These are phyloP conservation scores for Lycopodina hypogea DNA, from an alignment of 37 sponge, comb jelly and placozoan genomes.

Conservation along the genomic window DNA sequence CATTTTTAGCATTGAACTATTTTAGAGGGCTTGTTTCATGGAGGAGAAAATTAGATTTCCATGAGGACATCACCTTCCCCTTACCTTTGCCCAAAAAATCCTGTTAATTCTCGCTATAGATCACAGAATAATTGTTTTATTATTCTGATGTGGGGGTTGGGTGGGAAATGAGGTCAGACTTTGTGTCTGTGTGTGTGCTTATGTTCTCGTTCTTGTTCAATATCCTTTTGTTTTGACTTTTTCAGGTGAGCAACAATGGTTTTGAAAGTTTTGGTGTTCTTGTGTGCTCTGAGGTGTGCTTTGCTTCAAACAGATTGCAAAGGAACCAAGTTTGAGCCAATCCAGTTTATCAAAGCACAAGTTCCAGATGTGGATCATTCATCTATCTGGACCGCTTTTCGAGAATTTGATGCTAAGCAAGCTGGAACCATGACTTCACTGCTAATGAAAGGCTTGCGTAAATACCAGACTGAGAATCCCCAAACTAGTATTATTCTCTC, in stretches of 20 bases:
- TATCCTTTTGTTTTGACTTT: too few species aligned
- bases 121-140: too few species aligned
- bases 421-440: neutral
- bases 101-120: too few species aligned
- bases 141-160: too few species aligned
- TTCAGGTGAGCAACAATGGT: neutral
- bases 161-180: too few species aligned
- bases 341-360: slow-evolving; percentile 30
- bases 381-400: slow-evolving; percentile 2
- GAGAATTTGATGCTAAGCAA: slow-evolving; percentile 4
- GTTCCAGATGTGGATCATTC: neutral
- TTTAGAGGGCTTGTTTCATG: too few species aligned
- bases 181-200: too few species aligned
- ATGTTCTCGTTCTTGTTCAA: too few species aligned
- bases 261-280: neutral
- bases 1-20: too few species aligned
- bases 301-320: slow-evolving; percentile 1
- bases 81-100: too few species aligned
- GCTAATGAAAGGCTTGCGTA: slow-evolving; percentile 4
- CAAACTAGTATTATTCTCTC: slow-evolving; percentile 20
- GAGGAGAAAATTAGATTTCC: too few species aligned
- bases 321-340: slow-evolving; percentile 17
- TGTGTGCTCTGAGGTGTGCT: neutral
- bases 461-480: neutral
- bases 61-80: too few species aligned